These are phyloP conservation scores for Solea senegalensis DNA, from an alignment of 2,113 vertebrate genomes.

Conservation along the genomic window DNA sequence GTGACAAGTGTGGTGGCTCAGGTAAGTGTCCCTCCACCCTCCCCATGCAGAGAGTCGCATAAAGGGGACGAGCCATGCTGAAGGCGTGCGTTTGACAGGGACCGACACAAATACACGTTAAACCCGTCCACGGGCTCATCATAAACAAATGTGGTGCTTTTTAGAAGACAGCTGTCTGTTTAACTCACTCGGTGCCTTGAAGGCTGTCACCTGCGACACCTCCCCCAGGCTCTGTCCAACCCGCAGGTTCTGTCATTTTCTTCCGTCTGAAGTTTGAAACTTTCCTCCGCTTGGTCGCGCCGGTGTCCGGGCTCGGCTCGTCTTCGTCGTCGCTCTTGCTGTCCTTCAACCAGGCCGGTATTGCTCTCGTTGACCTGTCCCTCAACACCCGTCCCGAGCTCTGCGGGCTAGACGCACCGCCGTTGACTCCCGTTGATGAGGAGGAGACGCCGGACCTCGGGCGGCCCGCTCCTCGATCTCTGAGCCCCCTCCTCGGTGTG, in stretches of 20 bases:
- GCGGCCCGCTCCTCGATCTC: slow-evolving; percentile 73
- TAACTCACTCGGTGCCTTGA: slow-evolving; percentile 69
- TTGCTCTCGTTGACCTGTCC: slow-evolving; percentile 77
- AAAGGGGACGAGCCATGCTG: slow-evolving; percentile 59
- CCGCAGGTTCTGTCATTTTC: slow-evolving; percentile 60
- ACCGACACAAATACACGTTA: slow-evolving; percentile 13
- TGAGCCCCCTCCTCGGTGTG: slow-evolving; percentile 71
- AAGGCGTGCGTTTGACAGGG: slow-evolving; percentile 65
- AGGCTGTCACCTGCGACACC: slow-evolving; percentile 61
- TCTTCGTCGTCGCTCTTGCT: slow-evolving; percentile 70
- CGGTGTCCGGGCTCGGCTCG: slow-evolving; percentile 59
- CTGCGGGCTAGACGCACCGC: slow-evolving; percentile 55
- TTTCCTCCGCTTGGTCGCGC: slow-evolving; percentile 75
- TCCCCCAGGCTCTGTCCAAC: slow-evolving; percentile 54
- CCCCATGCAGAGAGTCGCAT: slow-evolving; percentile 38
- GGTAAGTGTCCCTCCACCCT: slow-evolving; percentile 66
- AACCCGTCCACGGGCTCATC: not conserved
- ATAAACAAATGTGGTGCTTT: slow-evolving; percentile 26
- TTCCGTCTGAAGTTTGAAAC: slow-evolving; percentile 75
- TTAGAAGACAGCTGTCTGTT: not conserved
- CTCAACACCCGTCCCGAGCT: slow-evolving; percentile 79
- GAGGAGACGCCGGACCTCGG: slow-evolving; percentile 65
- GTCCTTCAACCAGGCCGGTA: slow-evolving; percentile 80
- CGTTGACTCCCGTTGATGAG: slow-evolving; percentile 61
- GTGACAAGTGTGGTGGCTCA: slow-evolving; percentile 17